A percentile compares a stretch with the other conserved stretches of the same genome.
phyloP scores from a whole-genome alignment of 2,797 vertebrate genomes.

The Platyrinchus mystaceus region DNA sequence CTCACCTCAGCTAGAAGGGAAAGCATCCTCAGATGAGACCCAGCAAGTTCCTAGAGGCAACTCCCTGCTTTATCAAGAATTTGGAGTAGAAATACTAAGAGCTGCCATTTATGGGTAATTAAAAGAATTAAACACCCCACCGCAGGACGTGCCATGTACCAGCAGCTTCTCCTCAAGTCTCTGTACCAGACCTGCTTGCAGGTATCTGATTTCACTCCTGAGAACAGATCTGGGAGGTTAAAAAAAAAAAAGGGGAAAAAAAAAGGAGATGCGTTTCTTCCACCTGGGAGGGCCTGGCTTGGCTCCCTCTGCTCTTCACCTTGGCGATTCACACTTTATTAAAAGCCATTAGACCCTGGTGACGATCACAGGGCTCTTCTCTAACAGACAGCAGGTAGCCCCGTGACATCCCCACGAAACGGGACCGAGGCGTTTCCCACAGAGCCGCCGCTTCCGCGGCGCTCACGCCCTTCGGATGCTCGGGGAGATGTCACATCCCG shows the following conservation, averaged over 20 bases:
- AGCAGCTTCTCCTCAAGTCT: neutral
- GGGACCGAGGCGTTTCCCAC: conserved; percentile 9
- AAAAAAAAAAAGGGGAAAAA: too few relatives aligned
- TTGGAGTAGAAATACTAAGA: neutral
- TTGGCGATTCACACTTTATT: neutral
- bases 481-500: conserved; percentile 29
- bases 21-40: accelerated
- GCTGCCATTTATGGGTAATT: neutral
- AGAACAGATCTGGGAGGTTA: neutral
- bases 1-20: neutral
- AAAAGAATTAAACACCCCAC: neutral
- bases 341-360: neutral
- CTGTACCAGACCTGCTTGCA: neutral
- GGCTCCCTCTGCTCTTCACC: neutral
- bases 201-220: neutral
- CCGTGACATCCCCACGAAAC: neutral
- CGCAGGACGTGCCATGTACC: neutral
- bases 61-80: neutral
- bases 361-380: neutral
- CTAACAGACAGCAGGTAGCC: neutral
- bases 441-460: neutral
- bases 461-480: too few relatives aligned
- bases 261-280: neutral
- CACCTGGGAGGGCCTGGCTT: neutral
- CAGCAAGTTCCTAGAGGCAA: neutral